These are phyloP conservation scores for Megalops atlanticus DNA, from an alignment of 2,113 vertebrate species.

Conservation along the genomic window DNA sequence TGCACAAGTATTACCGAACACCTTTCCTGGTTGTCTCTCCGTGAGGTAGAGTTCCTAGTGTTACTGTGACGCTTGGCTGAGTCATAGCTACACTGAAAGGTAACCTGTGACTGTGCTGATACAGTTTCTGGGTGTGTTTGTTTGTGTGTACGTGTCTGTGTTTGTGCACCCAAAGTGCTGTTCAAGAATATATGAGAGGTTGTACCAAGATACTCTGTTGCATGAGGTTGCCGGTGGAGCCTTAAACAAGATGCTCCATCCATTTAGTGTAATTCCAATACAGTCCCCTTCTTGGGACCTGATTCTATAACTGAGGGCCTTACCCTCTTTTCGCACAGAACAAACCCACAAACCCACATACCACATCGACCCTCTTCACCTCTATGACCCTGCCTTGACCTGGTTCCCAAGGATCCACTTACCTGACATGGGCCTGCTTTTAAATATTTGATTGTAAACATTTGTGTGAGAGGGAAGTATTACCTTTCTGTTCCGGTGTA, in stretches of 20 bases:
- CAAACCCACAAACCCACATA: background rate
- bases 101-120: background rate
- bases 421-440: slow-evolving; percentile 37
- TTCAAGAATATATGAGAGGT: background rate
- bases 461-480: slow-evolving; percentile 51
- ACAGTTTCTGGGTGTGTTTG: slow-evolving; percentile 14
- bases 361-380: too few species aligned
- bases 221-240: background rate
- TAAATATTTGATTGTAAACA: slow-evolving; percentile 56
- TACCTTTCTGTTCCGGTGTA: slow-evolving; percentile 50
- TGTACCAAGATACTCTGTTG: background rate
- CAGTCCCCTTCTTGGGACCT: background rate
- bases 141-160: slow-evolving; percentile 25
- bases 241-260: background rate
- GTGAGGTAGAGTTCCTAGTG: background rate
- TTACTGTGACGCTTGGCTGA: slow-evolving; percentile 3
- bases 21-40: background rate
- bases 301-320: background rate
- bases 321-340: background rate
- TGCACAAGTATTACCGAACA: background rate
- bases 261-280: background rate
- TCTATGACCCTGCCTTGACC: background rate
- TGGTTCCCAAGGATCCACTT: slow-evolving; percentile 28
- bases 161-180: too few species aligned
- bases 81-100: slow-evolving; percentile 7